Evolutionary conservation across 2,888 invertebrate genomes (phyloP), one percentile per base, ranked within the genome.

Genomic region (Dryadula phaetusa): DNA sequence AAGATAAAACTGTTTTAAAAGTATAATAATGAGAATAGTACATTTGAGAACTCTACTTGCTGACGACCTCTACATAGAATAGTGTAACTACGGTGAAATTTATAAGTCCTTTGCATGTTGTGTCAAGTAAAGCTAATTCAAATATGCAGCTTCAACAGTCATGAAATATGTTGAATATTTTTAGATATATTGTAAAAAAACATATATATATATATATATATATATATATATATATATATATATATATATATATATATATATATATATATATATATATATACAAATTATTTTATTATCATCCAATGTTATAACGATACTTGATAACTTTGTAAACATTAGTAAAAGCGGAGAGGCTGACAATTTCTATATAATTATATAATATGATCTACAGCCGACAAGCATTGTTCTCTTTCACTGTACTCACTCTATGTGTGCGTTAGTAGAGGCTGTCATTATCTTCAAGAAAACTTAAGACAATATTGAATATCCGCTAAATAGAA

Each of bases 401-500:
- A 37, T 37, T 37, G 37, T 37, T 37, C 37, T 37, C 37, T 37
- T 12, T 12, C 12, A 1, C 37, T 12, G 32, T 12, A 46, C 20
- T 12, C 20, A 46, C 16, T 49, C n/a, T n/a, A 7, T 28, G n/a
- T 42, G 22, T 14, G 12, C 20, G 14, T 37, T 60, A 28, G 44
- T 46, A 60, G 32, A 8, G 44, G 32, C 3, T 20, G 14, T 46
- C 60, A 46, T 60, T 58, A 64, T 64, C 58, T 40, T 25, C 7
- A 42, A 40, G 47, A 58, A 34, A 47, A 68, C 47, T 37, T 25
- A 32, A 66, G 65, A 66, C 47, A 66, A 65, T 72, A 71, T 72
- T 69, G 62, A 60, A 70, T 60, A 70, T 67, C 62, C 18, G 49
- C 62, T 62, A 67, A 67, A 70, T 64, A 58, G 64, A 70, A 68